Evolutionary conservation across 2,888 invertebrate species (phyloP), one percentile per base, ranked within the genome.

Genomic region (Tricholauxania praeusta): DNA sequence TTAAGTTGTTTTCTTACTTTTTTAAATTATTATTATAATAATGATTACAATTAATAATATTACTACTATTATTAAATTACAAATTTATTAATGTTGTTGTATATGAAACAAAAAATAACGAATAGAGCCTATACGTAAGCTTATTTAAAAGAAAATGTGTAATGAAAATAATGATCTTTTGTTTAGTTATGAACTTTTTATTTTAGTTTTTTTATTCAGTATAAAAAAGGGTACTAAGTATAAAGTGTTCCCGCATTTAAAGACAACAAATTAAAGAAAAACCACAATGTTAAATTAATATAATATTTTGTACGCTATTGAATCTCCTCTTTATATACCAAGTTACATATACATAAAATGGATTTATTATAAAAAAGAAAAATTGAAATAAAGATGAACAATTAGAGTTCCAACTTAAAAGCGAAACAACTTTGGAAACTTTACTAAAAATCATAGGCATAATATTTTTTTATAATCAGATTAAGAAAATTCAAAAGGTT

Each of bases 341-440:
- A 39, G 15, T 47, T 57, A 68, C 22, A 49, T 49, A 59, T 15
- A 57, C n/a, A 59, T 8, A 48, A 28, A 51, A 69, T 57, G 59
- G 28, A 69, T 69, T 59, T 69, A 59, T 49, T 59, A 28, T 60
- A 69, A 69, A 22, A 71, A 59, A 72, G 67, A 64, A 74, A 75
- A 64, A 76, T 70, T 14, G 51, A 72, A 69, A 77, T 48, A 72
- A 60, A 72, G 62, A 72, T 55, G 48, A 69, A 59, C 53, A 47
- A 59, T 28, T 15, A 69, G 32, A 32, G 12, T 51, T 60, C 51
- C 8, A 48, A 69, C 39, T 28, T 59, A 22, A 51, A 51, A 28
- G 28, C 12, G 15, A 49, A 59, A 39, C 8, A 10, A 39, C 39
- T 39, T 39, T 39, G 10, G 10, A 10, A 10, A 39, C 39, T 39